phyloP scores from a whole-genome alignment of 2,113 vertebrate genomes.

The Gracilinanus agilis region DNA sequence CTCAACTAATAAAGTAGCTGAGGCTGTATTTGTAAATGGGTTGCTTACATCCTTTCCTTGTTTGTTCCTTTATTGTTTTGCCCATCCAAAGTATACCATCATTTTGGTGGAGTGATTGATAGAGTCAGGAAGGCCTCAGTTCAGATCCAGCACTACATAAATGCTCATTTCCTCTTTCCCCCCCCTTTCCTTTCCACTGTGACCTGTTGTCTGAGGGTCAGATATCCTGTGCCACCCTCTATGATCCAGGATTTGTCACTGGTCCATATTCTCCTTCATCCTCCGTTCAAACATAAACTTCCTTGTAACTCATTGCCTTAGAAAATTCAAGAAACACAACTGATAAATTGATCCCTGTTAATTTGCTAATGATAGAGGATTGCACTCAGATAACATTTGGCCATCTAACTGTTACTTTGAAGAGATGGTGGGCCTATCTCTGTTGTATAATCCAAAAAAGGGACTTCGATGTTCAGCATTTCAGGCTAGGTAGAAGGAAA shows the following conservation, averaged over 20 bases:
- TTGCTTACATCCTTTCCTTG: neutral
- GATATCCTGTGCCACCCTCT: too few relatives aligned
- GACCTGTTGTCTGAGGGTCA: neutral
- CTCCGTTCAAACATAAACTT: neutral
- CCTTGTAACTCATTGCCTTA: neutral
- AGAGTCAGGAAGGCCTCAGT: neutral
- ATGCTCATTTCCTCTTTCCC: neutral
- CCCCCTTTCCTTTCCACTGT: neutral
- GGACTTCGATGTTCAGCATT: conserved; percentile 43
- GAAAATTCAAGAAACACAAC: neutral
- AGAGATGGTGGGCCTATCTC: neutral
- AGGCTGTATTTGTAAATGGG: neutral
- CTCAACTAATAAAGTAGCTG: neutral
- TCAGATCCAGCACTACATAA: neutral
- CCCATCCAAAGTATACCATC: neutral
- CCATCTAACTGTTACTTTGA: neutral
- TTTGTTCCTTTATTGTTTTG: neutral
- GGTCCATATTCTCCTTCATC: neutral
- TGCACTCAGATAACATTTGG: neutral
- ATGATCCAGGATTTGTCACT: neutral
- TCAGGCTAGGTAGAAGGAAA: neutral
- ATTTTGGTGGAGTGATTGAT: neutral
- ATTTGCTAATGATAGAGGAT: neutral
- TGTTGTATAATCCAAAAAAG: neutral
- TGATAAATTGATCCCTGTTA: neutral